Evolutionary conservation across 2,797 vertebrate species (phyloP).

Genomic region (Myotis findleyi): DNA sequence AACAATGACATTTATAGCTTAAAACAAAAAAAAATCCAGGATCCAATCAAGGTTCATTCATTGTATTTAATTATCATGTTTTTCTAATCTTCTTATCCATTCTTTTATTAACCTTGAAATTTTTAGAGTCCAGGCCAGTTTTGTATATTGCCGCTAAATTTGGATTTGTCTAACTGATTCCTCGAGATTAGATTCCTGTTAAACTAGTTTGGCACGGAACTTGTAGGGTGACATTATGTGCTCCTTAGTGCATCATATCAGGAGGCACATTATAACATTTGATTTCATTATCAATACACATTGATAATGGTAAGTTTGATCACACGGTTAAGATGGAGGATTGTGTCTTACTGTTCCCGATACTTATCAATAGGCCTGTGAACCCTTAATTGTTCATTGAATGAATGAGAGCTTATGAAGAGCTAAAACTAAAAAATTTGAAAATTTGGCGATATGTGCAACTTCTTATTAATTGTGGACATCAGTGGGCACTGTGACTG

Average conservation of each 20-base stretch:
- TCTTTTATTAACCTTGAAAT: slow-evolving; percentile 23
- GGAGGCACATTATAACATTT: background rate
- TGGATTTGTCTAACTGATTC: slow-evolving; percentile 9
- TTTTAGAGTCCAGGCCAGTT: slow-evolving; percentile 13
- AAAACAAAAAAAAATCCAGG: background rate
- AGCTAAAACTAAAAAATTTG: background rate
- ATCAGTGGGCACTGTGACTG: background rate
- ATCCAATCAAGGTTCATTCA: background rate
- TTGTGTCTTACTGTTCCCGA: background rate
- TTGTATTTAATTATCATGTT: background rate
- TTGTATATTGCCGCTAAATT: background rate
- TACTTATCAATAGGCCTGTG: background rate
- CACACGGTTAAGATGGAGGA: background rate
- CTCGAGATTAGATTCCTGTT: background rate
- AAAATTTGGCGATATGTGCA: background rate
- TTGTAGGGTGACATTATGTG: background rate
- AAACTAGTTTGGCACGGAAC: background rate
- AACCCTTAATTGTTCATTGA: background rate
- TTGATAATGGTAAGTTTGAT: background rate
- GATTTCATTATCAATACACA: background rate
- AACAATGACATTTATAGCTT: background rate
- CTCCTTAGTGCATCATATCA: background rate
- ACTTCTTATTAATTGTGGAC: background rate
- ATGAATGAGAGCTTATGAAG: background rate
- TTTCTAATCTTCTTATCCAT: background rate